These are phyloP conservation scores for Agrypnus murinus DNA, from an alignment of 2,888 invertebrate species.

Conservation along the genomic window DNA sequence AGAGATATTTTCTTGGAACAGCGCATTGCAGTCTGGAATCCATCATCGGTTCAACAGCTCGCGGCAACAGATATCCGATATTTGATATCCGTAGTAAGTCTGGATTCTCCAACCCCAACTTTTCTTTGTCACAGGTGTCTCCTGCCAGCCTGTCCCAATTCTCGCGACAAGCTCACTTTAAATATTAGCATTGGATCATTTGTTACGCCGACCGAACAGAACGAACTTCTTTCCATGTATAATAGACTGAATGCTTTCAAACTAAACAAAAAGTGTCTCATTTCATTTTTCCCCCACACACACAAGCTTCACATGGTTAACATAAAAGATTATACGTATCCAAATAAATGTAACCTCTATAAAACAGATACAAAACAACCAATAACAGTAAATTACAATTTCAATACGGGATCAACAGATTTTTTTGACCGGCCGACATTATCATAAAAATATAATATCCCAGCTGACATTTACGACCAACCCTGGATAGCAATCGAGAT, in stretches of 20 bases:
- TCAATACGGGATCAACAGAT: constrained; percentile 52
- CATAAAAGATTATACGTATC: constrained; percentile 41
- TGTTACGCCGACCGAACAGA: constrained; percentile 27
- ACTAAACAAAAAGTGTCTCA: constrained; percentile 24
- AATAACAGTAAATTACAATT: constrained; percentile 51
- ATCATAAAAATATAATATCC: constrained; percentile 52
- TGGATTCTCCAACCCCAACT: constrained; percentile 38
- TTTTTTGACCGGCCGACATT: constrained; percentile 50
- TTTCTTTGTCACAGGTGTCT: constrained; percentile 46
- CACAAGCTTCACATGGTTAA: constrained; percentile 38
- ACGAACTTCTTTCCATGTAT: constrained; percentile 1
- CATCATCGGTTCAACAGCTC: constrained; percentile 49
- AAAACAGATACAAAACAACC: constrained; percentile 47
- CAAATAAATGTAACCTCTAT: constrained; percentile 38
- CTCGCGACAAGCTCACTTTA: constrained; percentile 39
- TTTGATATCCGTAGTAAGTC: constrained; percentile 43
- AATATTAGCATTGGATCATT: constrained; percentile 35
- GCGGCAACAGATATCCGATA: constrained; percentile 50
- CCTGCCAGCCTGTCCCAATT: constrained; percentile 34
- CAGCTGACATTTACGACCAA: constrained; percentile 51
- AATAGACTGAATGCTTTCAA: constrained; percentile 16
- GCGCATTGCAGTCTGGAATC: constrained; percentile 49
- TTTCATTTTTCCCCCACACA: constrained; percentile 32
- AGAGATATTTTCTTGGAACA: constrained; percentile 31
- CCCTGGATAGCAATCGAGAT: constrained; percentile 50